phyloP scores from a whole-genome alignment of 2,888 invertebrate species.

The Hylaea fasciaria region DNA sequence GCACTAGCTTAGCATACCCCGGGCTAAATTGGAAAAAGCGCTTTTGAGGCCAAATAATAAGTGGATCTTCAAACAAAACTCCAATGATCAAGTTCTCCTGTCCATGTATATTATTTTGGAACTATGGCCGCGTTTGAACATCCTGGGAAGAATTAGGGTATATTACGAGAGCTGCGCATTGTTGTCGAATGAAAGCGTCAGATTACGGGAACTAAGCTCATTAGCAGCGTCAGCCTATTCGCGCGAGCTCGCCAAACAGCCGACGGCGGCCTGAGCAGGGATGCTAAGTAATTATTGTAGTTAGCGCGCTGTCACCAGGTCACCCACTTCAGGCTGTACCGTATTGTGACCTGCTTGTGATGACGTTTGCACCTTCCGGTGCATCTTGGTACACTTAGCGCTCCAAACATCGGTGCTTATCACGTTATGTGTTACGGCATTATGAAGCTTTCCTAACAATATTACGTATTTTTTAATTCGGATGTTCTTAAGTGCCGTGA shows the following conservation, averaged over 20 bases:
- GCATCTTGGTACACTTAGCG: neutral
- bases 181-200: neutral
- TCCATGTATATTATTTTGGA: no score
- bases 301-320: slow-evolving; percentile 66
- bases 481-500: no score
- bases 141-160: no score
- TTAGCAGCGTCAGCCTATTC: slow-evolving; percentile 44
- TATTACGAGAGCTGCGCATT: neutral
- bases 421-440: no score
- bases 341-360: slow-evolving; percentile 52
- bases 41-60: no score
- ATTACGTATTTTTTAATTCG: no score
- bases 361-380: slow-evolving; percentile 14
- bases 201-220: slow-evolving; percentile 35
- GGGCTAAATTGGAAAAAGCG: no score
- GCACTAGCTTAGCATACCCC: no score
- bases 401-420: neutral
- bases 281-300: slow-evolving; percentile 49
- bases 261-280: slow-evolving; percentile 53
- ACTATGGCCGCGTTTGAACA: no score
- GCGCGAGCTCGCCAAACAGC: slow-evolving; percentile 50
- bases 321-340: slow-evolving; percentile 71
- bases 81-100: no score
- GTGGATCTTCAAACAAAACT: no score
- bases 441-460: no score